Percentiles rank a stretch among this genome's conserved stretches.
Evolutionary conservation across 2,888 invertebrate species (phyloP).

Genomic region (Choristoneura rosaceana): DNA sequence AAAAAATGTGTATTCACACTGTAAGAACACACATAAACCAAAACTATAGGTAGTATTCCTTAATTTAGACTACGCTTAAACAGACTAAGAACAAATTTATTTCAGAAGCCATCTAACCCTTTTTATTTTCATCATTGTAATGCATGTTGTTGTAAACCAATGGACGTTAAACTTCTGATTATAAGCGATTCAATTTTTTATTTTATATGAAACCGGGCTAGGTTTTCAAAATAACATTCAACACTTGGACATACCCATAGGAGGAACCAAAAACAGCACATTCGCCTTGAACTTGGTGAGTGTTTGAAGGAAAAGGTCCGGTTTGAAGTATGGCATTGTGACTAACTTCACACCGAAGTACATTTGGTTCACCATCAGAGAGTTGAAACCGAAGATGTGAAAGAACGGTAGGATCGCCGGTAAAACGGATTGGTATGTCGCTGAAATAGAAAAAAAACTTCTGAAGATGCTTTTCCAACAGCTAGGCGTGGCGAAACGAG

Average conservation of each 20-base stretch:
- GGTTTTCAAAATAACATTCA: background rate
- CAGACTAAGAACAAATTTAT: too few species aligned
- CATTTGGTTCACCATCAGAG: conserved; percentile 86
- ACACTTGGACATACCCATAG: conserved; percentile 86
- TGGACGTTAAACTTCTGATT: too few species aligned
- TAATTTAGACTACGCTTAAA: too few species aligned
- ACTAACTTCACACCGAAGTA: conserved; percentile 87
- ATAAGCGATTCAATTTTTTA: background rate
- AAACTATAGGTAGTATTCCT: too few species aligned
- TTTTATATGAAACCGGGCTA: background rate
- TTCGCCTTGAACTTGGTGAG: conserved; percentile 87
- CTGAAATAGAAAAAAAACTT: conserved; percentile 57
- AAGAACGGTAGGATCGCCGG: conserved; percentile 92
- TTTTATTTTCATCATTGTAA: too few species aligned
- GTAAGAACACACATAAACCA: too few species aligned
- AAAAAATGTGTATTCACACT: too few species aligned
- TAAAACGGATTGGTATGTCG: conserved; percentile 84
- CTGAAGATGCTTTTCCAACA: too few species aligned
- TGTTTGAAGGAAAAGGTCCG: conserved; percentile 87
- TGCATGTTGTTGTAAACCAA: too few species aligned
- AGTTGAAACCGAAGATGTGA: conserved; percentile 92
- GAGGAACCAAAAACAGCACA: conserved; percentile 90
- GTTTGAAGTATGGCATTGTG: conserved; percentile 91
- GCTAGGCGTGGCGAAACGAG: too few species aligned
- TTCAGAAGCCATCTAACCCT: too few species aligned